Evolutionary conservation across 2,888 invertebrate genomes (phyloP).

Genomic region (Aphidius colemani): DNA sequence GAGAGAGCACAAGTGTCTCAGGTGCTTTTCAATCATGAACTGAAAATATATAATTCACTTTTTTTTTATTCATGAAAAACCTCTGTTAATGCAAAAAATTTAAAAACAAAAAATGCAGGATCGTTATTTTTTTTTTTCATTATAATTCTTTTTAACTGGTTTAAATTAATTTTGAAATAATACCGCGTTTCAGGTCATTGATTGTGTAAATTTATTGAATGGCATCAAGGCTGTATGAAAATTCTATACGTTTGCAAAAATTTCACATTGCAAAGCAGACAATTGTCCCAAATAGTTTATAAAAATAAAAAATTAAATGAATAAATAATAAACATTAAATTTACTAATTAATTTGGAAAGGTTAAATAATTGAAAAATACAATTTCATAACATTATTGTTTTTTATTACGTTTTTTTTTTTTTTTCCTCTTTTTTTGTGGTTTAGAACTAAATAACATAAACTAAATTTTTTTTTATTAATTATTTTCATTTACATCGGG

Average conservation of each 20-base stretch:
- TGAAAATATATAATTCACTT: background rate
- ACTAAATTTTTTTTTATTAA: constrained; percentile 49
- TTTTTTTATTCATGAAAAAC: background rate
- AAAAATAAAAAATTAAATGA: background rate
- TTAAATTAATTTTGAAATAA: constrained; percentile 11
- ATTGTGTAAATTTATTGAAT: constrained; percentile 6
- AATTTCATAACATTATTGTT: constrained; percentile 55
- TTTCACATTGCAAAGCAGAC: constrained; percentile 3
- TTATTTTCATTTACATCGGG: constrained; percentile 48
- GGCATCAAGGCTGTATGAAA: constrained; percentile 14
- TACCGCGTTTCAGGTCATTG: background rate
- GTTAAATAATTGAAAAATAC: constrained; percentile 1
- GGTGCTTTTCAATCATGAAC: constrained; percentile 10
- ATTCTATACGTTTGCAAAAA: constrained; percentile 13
- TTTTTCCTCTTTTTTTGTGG: constrained; percentile 46
- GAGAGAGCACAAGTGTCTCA: constrained; percentile 1
- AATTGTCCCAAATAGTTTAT: background rate
- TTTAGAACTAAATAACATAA: constrained; percentile 59
- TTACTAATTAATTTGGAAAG: too few relatives aligned
- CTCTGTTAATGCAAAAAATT: background rate
- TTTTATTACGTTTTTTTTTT: constrained; percentile 55
- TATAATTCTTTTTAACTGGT: background rate
- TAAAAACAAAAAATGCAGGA: background rate
- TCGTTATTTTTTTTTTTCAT: constrained; percentile 1
- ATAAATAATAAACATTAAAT: background rate